Evolutionary conservation across 2,888 invertebrate species (phyloP).

Genomic region (Aspidiotus destructor): DNA sequence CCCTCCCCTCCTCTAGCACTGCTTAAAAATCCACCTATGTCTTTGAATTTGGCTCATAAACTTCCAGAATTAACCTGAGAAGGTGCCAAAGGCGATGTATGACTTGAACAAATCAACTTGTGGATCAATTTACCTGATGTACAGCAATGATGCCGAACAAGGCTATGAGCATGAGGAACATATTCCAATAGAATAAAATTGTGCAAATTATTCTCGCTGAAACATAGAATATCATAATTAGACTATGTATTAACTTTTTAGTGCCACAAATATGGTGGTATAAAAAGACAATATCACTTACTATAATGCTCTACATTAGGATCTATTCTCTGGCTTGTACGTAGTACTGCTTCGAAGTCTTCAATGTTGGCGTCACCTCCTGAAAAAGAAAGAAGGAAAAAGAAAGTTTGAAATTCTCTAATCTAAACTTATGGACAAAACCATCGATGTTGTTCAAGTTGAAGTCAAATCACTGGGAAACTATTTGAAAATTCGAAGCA

Average conservation of each 20-base stretch:
- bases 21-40: too few species aligned
- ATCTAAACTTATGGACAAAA: too few species aligned
- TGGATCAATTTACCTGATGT: background rate
- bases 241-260: background rate
- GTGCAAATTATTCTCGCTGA: background rate
- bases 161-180: background rate
- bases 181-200: background rate
- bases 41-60: too few species aligned
- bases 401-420: too few species aligned
- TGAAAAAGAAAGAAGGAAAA: background rate
- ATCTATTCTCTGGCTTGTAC: background rate
- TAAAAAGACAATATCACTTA: background rate
- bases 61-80: too few species aligned
- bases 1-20: too few species aligned
- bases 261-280: background rate
- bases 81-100: too few species aligned
- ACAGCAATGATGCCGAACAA: background rate
- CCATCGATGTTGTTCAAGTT: too few species aligned
- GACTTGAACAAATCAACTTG: too few species aligned
- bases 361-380: conserved; percentile 2
- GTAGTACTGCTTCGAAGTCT: background rate
- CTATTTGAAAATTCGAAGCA: too few species aligned
- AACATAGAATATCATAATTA: background rate
- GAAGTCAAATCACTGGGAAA: too few species aligned
- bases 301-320: background rate